Evolutionary conservation across 1,140 invertebrate species (phyloP), one percentile per base, ranked within the genome.

Genomic region (Phthorimaea operculella): DNA sequence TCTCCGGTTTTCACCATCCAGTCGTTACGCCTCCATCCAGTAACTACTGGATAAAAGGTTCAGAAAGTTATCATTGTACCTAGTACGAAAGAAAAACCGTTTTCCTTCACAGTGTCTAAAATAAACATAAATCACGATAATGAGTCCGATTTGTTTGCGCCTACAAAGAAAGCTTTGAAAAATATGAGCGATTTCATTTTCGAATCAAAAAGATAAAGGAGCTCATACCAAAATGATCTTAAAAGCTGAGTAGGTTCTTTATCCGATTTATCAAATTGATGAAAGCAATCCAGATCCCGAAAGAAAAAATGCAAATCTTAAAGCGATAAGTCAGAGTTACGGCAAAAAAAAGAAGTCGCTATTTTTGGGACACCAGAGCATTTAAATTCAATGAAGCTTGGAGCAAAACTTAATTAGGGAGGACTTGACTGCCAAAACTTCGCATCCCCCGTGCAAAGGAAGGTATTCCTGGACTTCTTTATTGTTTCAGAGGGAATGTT

Each of bases 121-220:
- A 28, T 6, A 28, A 28, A 28, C n/a, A 28, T 28, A 28, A 28
- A 28, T 28, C 21, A 28, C 21, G 21, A 28, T 28, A 28, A 28
- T 28, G 6, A 28, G 21, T 28, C 21, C 21, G 21, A 28, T 28
- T 6, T 28, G 21, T n/a, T n/a, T n/a, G n/a, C n/a, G 21, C 21
- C 21, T 28, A 28, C 21, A 15, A 9, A 47, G 44, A 15, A 47
- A 47, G 16, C 15, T 15, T n/a, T 47, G 45, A 63, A 59, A 59
- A 59, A 55, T 28, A 18, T 36, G 18, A 55, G 34, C 53, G 28
- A 18, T 34, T 34, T 18, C 33, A 61, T 58, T 36, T 51, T 53
- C 34, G 14, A 55, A 21, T 47, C 55, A 61, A 42, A 60, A 61
- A 59, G 64, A 66, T 64, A 60, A 64, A 66, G 61, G 57, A 55